phyloP scores from a whole-genome alignment of 2,888 invertebrate species.

The Meiosimyza platycephala region DNA sequence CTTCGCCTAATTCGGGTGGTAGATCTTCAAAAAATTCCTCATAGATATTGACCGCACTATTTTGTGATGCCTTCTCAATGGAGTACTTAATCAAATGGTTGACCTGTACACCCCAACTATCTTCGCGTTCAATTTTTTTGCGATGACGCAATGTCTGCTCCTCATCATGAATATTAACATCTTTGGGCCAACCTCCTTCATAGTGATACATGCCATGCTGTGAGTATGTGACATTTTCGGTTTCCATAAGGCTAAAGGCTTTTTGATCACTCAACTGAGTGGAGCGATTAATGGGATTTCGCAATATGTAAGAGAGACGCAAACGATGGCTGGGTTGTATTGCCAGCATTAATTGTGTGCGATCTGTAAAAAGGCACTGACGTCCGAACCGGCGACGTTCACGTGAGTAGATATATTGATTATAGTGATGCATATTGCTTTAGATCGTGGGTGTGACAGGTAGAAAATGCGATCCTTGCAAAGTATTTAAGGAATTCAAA shows the following conservation, averaged over 20 bases:
- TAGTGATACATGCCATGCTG: constrained; percentile 76
- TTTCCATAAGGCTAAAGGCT: constrained; percentile 56
- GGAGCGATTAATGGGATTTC: constrained; percentile 72
- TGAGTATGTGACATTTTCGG: constrained; percentile 58
- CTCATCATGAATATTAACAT: constrained; percentile 73
- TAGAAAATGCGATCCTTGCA: background rate
- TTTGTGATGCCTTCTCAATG: constrained; percentile 69
- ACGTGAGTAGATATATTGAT: constrained; percentile 57
- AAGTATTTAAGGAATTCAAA: background rate
- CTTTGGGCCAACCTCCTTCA: constrained; percentile 89
- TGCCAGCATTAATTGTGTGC: constrained; percentile 73
- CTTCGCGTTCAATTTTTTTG: constrained; percentile 84
- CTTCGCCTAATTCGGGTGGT: constrained; percentile 62
- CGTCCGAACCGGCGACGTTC: constrained; percentile 78
- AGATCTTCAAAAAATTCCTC: constrained; percentile 77
- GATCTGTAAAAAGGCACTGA: constrained; percentile 78
- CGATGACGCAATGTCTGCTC: constrained; percentile 80
- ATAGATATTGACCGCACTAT: constrained; percentile 85
- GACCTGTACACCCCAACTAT: constrained; percentile 76
- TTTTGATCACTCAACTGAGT: constrained; percentile 72
- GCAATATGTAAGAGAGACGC: constrained; percentile 69
- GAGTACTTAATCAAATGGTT: constrained; percentile 48
- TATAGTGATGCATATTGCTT: constrained; percentile 42
- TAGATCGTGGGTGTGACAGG: background rate
- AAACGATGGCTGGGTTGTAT: constrained; percentile 72